Evolutionary conservation across 1,140 invertebrate genomes (phyloP), one percentile per base, ranked within the genome.

Genomic region (Nebria ingens): DNA sequence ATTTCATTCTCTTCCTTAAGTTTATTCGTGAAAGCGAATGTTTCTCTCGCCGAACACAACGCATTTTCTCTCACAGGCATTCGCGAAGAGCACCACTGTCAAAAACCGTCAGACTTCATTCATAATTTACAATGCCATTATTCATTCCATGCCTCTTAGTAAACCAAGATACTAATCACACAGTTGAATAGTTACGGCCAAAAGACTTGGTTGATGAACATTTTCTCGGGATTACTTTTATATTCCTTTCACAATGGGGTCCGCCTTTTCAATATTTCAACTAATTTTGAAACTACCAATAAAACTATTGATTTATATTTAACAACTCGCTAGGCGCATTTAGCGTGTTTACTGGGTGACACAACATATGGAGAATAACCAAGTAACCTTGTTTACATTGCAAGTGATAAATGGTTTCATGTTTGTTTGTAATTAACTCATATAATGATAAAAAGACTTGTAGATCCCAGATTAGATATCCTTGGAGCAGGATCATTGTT

Each of bases 41-140:
- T n/a, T 34, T 34, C 25, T 34, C n/a, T n/a, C 25, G 6, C 25
- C 25, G 25, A 34, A n/a, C n/a, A 34, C n/a, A 6, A 9, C 6
- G 6, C 25, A 34, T 9, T 34, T n/a, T 34, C 25, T 34, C 25
- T 34, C 25, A 9, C 25, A 9, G 25, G n/a, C 25, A n/a, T 34
- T 34, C 17, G 25, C 40, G 9, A 45, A 45, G 40, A 9, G 15
- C 40, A 45, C 17, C 40, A 12, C 40, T 34, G 25, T n/a, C 40
- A 45, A 45, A n/a, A 45, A 50, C 45, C 60, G 60, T 59, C 60
- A 62, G 55, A 54, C 45, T 53, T 62, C 61, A 62, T 62, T 62
- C 59, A 60, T 62, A 62, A 62, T 60, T 62, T 62, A 62, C 61
- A 56, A 53, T 42, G 55, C 61, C 59, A 62, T 62, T 62, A 62